These are phyloP conservation scores for Yasuhikotakia modesta DNA, from an alignment of 2,797 vertebrate species.

Conservation along the genomic window DNA sequence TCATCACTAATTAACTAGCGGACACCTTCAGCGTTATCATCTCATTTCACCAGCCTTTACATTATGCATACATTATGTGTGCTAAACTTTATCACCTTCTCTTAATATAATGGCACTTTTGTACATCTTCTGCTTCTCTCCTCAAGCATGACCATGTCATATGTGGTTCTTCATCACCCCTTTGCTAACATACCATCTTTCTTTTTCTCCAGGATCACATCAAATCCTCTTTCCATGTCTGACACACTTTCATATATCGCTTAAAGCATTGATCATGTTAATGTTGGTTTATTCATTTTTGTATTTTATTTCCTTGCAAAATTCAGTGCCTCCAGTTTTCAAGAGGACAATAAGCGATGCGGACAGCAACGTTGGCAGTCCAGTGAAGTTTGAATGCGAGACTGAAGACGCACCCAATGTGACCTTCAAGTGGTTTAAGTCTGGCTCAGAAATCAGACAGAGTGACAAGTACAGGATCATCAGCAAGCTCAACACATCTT, in stretches of 20 bases:
- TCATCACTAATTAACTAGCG: slow-evolving; percentile 52
- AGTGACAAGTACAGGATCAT: slow-evolving; percentile 86
- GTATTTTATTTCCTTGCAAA: slow-evolving; percentile 54
- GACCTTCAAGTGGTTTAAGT: slow-evolving; percentile 95
- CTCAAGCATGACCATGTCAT: slow-evolving; percentile 66
- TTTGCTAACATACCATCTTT: slow-evolving; percentile 60
- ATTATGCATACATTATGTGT: slow-evolving; percentile 29
- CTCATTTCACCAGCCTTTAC: slow-evolving; percentile 17
- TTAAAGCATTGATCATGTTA: slow-evolving; percentile 17
- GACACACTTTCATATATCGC: slow-evolving; percentile 59
- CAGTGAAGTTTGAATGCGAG: slow-evolving; percentile 91
- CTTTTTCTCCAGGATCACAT: slow-evolving; percentile 74
- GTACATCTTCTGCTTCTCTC: slow-evolving; percentile 23
- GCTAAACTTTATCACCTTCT: slow-evolving; percentile 32
- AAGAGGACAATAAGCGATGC: slow-evolving; percentile 81
- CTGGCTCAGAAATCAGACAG: slow-evolving; percentile 84
- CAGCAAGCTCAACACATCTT: slow-evolving; percentile 80
- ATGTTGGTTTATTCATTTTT: slow-evolving; percentile 41
- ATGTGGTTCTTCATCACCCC: slow-evolving; percentile 57
- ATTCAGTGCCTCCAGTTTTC: slow-evolving; percentile 87
- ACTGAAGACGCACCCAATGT: slow-evolving; percentile 86
- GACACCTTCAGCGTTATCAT: slow-evolving; percentile 32
- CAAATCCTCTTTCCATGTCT: slow-evolving; percentile 64
- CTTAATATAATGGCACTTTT: slow-evolving; percentile 32
- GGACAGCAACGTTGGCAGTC: slow-evolving; percentile 83